Evolutionary conservation across 2,888 invertebrate genomes (phyloP).

Genomic region (Xestia c-nigrum): DNA sequence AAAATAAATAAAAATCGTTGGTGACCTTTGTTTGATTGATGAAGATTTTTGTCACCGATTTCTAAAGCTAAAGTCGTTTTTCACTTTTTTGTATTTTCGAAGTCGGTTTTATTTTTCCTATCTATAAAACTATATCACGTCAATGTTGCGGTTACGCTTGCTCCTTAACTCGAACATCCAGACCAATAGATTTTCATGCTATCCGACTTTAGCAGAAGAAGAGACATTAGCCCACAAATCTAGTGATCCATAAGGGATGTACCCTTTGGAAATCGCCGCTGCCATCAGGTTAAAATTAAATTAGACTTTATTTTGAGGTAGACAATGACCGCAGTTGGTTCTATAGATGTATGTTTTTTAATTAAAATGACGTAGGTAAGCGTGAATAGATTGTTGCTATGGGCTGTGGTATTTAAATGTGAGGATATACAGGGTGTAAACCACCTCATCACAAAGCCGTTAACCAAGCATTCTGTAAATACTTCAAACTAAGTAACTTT

Average conservation of each 20-base stretch:
- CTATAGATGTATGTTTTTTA: background rate
- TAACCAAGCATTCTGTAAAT: too few relatives aligned
- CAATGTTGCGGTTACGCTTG: background rate
- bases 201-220: slow-evolving; percentile 12
- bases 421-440: too few relatives aligned
- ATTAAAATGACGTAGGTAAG: background rate
- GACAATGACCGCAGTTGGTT: slow-evolving; percentile 19
- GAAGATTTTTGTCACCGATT: too few relatives aligned
- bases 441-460: too few relatives aligned
- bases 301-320: slow-evolving; percentile 20
- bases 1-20: too few relatives aligned
- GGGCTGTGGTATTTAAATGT: slow-evolving; percentile 4
- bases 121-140: background rate
- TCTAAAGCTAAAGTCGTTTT: too few relatives aligned
- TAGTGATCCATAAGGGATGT: slow-evolving; percentile 44
- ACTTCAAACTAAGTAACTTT: too few relatives aligned
- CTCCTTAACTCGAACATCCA: background rate
- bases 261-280: slow-evolving; percentile 28
- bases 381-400: slow-evolving; percentile 8
- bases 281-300: slow-evolving; percentile 37
- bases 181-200: slow-evolving; percentile 22
- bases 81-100: too few relatives aligned
- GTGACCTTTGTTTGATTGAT: too few relatives aligned
- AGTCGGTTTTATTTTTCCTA: too few relatives aligned
- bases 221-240: slow-evolving; percentile 31